Evolutionary conservation across 2,797 vertebrate species (phyloP).

Genomic region (Anisognathus igniventris): DNA sequence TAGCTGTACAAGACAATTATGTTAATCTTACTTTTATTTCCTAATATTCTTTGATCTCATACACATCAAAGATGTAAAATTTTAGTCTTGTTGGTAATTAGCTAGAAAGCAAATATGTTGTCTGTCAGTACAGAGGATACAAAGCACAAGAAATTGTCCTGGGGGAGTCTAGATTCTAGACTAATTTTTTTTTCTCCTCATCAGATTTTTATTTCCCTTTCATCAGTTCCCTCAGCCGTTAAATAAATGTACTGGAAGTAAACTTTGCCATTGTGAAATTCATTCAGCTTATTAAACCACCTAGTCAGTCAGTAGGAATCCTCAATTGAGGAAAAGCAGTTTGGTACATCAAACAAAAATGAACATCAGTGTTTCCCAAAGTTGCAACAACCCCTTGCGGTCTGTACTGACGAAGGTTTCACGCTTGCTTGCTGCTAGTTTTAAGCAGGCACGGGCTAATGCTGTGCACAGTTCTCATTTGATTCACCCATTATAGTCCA

Average conservation of each 20-base stretch:
- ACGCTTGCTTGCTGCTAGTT: background rate
- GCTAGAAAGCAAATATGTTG: conserved; percentile 53
- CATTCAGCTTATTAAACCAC: conserved; percentile 53
- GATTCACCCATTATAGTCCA: conserved; percentile 20
- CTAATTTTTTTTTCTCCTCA: conserved; percentile 33
- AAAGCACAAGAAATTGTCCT: conserved; percentile 56
- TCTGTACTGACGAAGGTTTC: conserved; percentile 8
- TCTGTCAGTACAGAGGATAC: conserved; percentile 46
- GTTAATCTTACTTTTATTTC: conserved; percentile 63
- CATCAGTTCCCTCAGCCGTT: conserved; percentile 32
- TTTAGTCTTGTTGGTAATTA: conserved; percentile 63
- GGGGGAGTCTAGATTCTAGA: conserved; percentile 44
- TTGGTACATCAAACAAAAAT: conserved; percentile 23
- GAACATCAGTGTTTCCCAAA: conserved; percentile 19
- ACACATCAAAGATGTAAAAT: conserved; percentile 62
- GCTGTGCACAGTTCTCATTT: conserved; percentile 6
- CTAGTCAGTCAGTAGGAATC: conserved; percentile 31
- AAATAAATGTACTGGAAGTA: conserved; percentile 47
- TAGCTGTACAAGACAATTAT: conserved; percentile 58
- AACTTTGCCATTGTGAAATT: conserved; percentile 36
- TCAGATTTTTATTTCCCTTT: conserved; percentile 56
- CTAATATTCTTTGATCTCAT: conserved; percentile 63
- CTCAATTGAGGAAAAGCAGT: background rate
- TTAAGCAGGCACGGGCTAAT: conserved; percentile 1
- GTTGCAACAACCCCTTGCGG: conserved; percentile 3